phyloP scores from a whole-genome alignment of 2,797 vertebrate species.

The Pseudochirops corinnae region DNA sequence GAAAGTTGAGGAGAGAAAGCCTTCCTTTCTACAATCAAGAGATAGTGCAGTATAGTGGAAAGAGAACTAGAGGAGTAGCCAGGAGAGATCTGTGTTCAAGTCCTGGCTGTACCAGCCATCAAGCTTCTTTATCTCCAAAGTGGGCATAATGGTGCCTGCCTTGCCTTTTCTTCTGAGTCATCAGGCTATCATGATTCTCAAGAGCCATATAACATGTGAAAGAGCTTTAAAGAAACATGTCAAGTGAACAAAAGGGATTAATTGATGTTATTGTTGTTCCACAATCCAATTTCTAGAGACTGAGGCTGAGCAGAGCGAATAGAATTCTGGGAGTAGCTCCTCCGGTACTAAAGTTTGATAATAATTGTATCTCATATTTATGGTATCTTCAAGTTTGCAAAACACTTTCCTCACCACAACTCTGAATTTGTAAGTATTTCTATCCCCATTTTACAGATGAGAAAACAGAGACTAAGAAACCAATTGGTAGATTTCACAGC shows the following conservation, averaged over 20 bases:
- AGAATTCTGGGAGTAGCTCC: background rate
- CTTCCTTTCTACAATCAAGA: background rate
- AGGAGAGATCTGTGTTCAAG: background rate
- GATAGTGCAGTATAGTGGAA: background rate
- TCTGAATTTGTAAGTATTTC: background rate
- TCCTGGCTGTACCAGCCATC: background rate
- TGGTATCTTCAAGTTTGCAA: background rate
- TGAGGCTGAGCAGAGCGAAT: background rate
- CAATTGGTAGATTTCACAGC: background rate
- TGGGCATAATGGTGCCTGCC: background rate
- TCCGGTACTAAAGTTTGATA: background rate
- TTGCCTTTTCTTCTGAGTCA: background rate
- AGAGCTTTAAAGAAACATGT: background rate
- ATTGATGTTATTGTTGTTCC: background rate
- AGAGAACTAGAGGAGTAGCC: background rate
- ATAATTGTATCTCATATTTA: background rate
- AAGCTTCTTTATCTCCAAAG: background rate
- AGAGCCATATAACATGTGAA: too few species aligned
- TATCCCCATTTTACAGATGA: background rate
- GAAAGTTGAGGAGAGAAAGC: background rate
- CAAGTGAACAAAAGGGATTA: background rate
- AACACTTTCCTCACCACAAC: background rate
- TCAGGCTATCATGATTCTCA: background rate
- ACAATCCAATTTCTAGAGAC: background rate
- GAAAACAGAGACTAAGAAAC: background rate